A percentile compares a stretch with the other conserved stretches of the same genome.
These are phyloP conservation scores for Mizuhopecten yessoensis DNA, from an alignment of 1,140 invertebrate genomes.

Conservation along the genomic window DNA sequence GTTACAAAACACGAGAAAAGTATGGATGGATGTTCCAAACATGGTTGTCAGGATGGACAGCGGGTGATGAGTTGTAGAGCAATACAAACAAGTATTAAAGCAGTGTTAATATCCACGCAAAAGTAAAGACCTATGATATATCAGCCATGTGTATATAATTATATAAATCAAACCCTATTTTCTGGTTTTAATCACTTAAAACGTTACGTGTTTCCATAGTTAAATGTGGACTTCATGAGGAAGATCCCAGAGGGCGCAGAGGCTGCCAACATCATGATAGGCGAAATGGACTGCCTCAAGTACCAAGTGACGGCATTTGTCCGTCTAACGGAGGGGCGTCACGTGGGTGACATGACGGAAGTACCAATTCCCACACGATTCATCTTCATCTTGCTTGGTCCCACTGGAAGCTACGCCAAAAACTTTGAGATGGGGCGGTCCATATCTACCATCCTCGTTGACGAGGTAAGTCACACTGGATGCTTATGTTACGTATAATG, in stretches of 20 bases:
- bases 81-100: no score
- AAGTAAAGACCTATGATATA: no score
- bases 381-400: constrained; percentile 96
- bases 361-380: constrained; percentile 96
- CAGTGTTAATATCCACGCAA: no score
- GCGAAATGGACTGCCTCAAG: constrained; percentile 95
- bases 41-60: no score
- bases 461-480: constrained; percentile 86
- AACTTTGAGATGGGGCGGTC: constrained; percentile 98
- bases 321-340: constrained; percentile 92
- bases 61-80: no score
- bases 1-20: no score
- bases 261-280: constrained; percentile 98
- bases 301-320: constrained; percentile 95
- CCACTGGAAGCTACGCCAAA: constrained; percentile 89
- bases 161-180: constrained; percentile 49
- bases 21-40: no score
- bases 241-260: constrained; percentile 98
- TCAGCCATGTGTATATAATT: no score
- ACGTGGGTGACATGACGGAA: constrained; percentile 97
- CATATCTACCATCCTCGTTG: constrained; percentile 98
- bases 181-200: no score
- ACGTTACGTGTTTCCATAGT: no score
- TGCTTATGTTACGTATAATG: no score
- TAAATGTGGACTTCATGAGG: constrained; percentile 81